phyloP scores from a whole-genome alignment of 2,113 vertebrate species.

The Lethenteron reissneri region DNA sequence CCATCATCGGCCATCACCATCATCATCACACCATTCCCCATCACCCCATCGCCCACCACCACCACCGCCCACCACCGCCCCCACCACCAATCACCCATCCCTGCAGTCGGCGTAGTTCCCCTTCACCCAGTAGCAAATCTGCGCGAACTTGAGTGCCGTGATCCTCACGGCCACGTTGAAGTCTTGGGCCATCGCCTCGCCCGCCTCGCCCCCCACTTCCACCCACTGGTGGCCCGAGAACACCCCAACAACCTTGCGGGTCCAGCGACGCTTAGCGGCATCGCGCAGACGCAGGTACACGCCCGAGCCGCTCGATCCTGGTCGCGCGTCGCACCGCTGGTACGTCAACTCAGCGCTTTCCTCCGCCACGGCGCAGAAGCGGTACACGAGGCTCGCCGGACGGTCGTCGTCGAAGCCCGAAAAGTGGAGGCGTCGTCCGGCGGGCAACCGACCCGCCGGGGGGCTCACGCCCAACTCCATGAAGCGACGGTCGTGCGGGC shows the following conservation, averaged over 20 bases:
- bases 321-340: constrained; percentile 82
- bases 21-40: too few species aligned
- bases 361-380: constrained; percentile 66
- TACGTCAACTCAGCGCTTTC: constrained; percentile 76
- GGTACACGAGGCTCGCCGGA: constrained; percentile 59
- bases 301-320: constrained; percentile 75
- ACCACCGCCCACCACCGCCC: too few species aligned
- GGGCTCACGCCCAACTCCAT: constrained; percentile 27
- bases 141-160: constrained; percentile 86
- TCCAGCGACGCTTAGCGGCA: constrained; percentile 46
- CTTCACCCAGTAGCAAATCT: constrained; percentile 98
- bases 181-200: constrained; percentile 36
- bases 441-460: constrained; percentile 25
- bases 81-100: constrained; percentile 35
- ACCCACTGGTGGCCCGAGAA: constrained; percentile 97
- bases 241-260: constrained; percentile 78
- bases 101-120: constrained; percentile 81
- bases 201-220: constrained; percentile 38
- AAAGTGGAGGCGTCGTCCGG: constrained; percentile 33
- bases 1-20: too few species aligned
- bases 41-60: too few species aligned
- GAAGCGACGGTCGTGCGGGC: constrained; percentile 22
- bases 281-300: constrained; percentile 90
- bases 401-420: constrained; percentile 44
- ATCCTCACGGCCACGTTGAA: constrained; percentile 88